Percentiles rank a stretch among this genome's conserved stretches.
Evolutionary conservation across 1,140 invertebrate genomes (phyloP).

Genomic region (Drosophila punjabiensis): DNA sequence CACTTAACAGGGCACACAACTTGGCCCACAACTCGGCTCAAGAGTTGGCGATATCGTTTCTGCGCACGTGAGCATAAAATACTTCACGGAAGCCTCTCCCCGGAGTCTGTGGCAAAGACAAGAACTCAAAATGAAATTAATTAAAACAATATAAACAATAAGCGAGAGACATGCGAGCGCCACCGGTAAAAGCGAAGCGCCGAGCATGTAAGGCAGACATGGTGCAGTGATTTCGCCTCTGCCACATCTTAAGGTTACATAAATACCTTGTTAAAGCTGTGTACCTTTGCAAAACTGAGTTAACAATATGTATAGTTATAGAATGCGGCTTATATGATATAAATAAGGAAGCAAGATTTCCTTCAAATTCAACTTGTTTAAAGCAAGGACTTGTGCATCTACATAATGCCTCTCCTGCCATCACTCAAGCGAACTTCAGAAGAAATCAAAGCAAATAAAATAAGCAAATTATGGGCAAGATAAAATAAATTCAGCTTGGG

Average conservation of each 20-base stretch:
- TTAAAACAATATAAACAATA: constrained; percentile 77
- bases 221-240: not conserved
- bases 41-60: constrained; percentile 57
- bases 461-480: constrained; percentile 68
- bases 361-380: not conserved
- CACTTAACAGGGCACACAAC: constrained; percentile 72
- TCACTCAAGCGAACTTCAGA: constrained; percentile 8
- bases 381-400: not conserved
- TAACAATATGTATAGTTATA: not conserved
- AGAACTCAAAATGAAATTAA: constrained; percentile 72
- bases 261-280: constrained; percentile 6
- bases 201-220: not conserved
- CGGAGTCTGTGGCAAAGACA: constrained; percentile 52
- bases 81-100: constrained; percentile 17
- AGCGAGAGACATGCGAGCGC: constrained; percentile 28
- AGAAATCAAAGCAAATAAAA: constrained; percentile 70
- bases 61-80: constrained; percentile 69
- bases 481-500: constrained; percentile 61
- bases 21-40: constrained; percentile 57
- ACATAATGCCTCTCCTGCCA: constrained; percentile 1
- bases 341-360: not conserved
- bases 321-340: not conserved
- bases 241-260: not conserved
- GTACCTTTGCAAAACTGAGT: not conserved
- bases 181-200: not conserved